phyloP scores from a whole-genome alignment of 2,888 invertebrate genomes.

The Phortica okadai region DNA sequence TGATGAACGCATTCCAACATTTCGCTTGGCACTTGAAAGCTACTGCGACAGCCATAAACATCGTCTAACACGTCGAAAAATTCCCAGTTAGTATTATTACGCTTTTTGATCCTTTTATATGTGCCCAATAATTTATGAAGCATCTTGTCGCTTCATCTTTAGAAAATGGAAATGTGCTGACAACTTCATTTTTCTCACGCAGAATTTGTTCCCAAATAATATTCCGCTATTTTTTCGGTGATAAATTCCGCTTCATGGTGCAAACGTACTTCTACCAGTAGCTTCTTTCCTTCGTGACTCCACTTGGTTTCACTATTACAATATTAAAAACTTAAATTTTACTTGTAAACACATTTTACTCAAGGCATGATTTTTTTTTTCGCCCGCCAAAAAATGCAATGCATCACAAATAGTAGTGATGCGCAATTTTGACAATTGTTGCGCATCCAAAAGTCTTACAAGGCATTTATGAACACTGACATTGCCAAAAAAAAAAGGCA shows the following conservation, averaged over 20 bases:
- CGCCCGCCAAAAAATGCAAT: too few species aligned
- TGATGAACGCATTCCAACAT: background rate
- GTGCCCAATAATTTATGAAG: constrained; percentile 15
- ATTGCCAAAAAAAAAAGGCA: background rate
- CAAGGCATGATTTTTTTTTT: too few species aligned
- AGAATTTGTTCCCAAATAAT: background rate
- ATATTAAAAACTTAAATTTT: too few species aligned
- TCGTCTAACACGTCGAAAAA: constrained; percentile 12
- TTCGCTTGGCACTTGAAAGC: background rate
- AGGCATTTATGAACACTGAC: too few species aligned
- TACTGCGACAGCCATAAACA: background rate
- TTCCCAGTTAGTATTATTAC: constrained; percentile 29
- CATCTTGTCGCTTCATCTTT: background rate
- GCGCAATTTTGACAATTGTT: too few species aligned
- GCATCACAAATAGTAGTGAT: too few species aligned
- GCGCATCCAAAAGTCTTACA: too few species aligned
- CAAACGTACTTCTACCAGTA: constrained; percentile 4
- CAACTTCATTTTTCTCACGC: background rate
- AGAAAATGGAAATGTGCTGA: background rate
- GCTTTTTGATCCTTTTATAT: constrained; percentile 10
- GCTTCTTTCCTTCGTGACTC: constrained; percentile 1
- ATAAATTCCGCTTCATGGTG: background rate
- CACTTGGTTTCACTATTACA: background rate
- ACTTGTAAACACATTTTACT: too few species aligned
- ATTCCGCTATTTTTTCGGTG: background rate